A percentile compares a stretch with the other conserved stretches of the same genome.
phyloP scores from a whole-genome alignment of 1,140 invertebrate species.

The Drosophila asahinai region DNA sequence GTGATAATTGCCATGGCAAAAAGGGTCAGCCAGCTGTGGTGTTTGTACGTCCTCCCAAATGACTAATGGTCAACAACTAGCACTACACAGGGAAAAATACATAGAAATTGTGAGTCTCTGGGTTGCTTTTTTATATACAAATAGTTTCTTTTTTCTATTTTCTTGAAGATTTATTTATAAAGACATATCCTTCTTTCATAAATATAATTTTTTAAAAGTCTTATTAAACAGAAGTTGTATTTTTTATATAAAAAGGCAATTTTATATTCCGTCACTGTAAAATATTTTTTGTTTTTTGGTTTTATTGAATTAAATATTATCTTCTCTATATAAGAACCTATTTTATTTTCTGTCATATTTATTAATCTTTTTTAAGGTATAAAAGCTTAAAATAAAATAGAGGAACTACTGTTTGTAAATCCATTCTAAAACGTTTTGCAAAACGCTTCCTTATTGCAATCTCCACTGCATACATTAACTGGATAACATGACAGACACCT shows the following conservation, averaged over 20 bases:
- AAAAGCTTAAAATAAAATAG: neutral
- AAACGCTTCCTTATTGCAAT: neutral
- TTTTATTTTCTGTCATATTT: too few relatives aligned
- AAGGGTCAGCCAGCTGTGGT: slow-evolving; percentile 70
- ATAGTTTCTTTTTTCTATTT: neutral
- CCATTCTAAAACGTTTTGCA: neutral
- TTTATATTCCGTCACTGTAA: too few relatives aligned
- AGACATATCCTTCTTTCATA: too few relatives aligned
- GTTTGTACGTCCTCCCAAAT: slow-evolving; percentile 46
- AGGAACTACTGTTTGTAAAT: neutral
- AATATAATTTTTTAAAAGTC: too few relatives aligned
- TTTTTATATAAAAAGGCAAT: too few relatives aligned
- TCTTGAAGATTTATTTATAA: too few relatives aligned
- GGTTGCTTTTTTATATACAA: neutral
- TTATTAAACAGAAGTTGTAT: neutral
- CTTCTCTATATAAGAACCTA: too few relatives aligned
- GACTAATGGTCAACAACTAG: slow-evolving; percentile 72
- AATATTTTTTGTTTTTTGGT: neutral
- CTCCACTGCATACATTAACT: neutral
- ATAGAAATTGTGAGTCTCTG: fast-evolving
- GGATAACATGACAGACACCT: too few relatives aligned
- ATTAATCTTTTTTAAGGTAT: neutral
- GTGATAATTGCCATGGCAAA: slow-evolving; percentile 78
- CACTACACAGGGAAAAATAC: slow-evolving; percentile 23
- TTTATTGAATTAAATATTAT: neutral